phyloP scores from a whole-genome alignment of 2,113 vertebrate species.

The Peucedramus taeniatus region DNA sequence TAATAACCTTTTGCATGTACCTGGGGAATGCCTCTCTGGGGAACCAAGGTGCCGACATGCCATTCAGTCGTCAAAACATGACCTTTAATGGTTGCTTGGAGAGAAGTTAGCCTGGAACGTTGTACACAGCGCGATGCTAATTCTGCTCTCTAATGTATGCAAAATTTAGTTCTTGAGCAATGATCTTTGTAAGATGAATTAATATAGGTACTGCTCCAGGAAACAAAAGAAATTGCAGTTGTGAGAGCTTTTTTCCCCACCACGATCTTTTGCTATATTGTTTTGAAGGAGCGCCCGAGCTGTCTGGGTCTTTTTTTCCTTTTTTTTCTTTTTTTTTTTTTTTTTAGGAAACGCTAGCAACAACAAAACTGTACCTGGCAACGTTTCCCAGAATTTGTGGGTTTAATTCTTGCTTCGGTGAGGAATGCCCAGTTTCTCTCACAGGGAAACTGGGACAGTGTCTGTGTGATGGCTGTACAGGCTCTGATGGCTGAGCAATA shows the following conservation, averaged over 20 bases:
- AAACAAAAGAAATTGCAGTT: conserved; percentile 76
- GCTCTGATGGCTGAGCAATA: background rate
- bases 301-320: conserved; percentile 6
- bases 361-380: conserved; percentile 40
- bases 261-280: conserved; percentile 42
- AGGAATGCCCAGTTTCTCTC: conserved; percentile 22
- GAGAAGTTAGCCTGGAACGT: conserved; percentile 95
- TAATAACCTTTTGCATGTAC: conserved; percentile 99
- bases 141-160: conserved; percentile 98
- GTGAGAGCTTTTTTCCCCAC: conserved; percentile 54
- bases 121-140: conserved; percentile 91
- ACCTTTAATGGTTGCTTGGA: conserved; percentile 99
- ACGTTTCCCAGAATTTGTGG: background rate
- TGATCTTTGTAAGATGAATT: conserved; percentile 82
- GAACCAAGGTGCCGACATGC: conserved; percentile 99
- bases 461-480: background rate
- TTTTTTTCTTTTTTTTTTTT: background rate
- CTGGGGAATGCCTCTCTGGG: conserved; percentile 98
- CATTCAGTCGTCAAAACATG: conserved; percentile 99
- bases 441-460: conserved; percentile 39
- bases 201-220: conserved; percentile 79
- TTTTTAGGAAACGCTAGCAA: background rate
- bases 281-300: conserved; percentile 58
- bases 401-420: conserved; percentile 14
- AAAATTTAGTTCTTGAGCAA: conserved; percentile 83